Evolutionary conservation across 1,140 invertebrate species (phyloP).

Genomic region (Hycleus cichorii): DNA sequence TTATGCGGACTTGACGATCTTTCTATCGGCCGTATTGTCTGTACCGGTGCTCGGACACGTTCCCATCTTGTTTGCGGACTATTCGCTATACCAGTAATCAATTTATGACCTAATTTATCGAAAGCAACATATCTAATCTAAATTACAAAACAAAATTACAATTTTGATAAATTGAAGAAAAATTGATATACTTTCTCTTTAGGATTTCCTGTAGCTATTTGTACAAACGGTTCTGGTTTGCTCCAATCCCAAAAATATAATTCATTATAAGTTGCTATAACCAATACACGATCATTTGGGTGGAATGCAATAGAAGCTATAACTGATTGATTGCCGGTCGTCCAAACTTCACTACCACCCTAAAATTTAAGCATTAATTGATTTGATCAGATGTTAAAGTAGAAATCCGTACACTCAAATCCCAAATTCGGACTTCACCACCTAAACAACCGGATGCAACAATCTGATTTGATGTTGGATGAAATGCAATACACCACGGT

Average conservation of each 20-base stretch:
- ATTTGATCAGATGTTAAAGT: too few species aligned
- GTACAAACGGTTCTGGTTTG: conserved; percentile 65
- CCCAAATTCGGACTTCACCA: conserved; percentile 87
- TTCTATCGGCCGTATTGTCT: conserved; percentile 29
- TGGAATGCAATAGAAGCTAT: conserved; percentile 85
- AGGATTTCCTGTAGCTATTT: conserved; percentile 57
- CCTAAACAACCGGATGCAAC: conserved; percentile 83
- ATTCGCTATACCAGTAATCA: conserved; percentile 82
- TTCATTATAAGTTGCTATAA: conserved; percentile 79
- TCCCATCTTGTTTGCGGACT: conserved; percentile 45
- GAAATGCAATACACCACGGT: conserved; percentile 87
- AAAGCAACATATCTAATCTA: conserved; percentile 71
- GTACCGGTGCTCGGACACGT: conserved; percentile 44
- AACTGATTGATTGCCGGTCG: conserved; percentile 58
- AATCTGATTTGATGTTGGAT: conserved; percentile 76
- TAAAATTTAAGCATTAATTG: conserved; percentile 35
- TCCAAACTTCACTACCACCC: conserved; percentile 82
- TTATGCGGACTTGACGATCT: conserved; percentile 21
- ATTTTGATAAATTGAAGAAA: conserved; percentile 1
- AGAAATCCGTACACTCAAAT: conserved; percentile 60
- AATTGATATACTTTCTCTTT: conserved; percentile 61
- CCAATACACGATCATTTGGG: conserved; percentile 70
- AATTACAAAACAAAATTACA: conserved; percentile 9
- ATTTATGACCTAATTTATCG: conserved; percentile 70
- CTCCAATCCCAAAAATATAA: conserved; percentile 90